A percentile compares a stretch with the other conserved stretches of the same genome.
Evolutionary conservation across 2,888 invertebrate species (phyloP).

Genomic region (Orthosia incerta): DNA sequence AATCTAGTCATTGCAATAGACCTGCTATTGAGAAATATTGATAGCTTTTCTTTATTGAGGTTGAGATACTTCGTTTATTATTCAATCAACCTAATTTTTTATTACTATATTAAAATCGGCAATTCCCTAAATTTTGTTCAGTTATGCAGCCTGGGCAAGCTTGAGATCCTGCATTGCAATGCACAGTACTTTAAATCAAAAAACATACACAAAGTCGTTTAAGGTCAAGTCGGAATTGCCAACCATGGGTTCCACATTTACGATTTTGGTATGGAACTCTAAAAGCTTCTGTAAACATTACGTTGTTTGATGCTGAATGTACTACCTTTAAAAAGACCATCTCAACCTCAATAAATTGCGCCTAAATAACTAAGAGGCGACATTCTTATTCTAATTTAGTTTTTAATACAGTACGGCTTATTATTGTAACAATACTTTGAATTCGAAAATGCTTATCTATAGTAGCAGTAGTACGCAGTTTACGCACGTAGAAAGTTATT

Average conservation of each 20-base stretch:
- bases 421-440: conserved; percentile 32
- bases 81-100: too few species aligned
- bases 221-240: too few species aligned
- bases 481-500: background rate
- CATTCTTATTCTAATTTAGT: conserved; percentile 32
- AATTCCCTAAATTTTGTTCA: too few species aligned
- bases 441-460: conserved; percentile 7
- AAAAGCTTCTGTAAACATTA: background rate
- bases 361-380: conserved; percentile 52
- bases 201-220: too few species aligned
- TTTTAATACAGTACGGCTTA: conserved; percentile 25
- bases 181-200: background rate
- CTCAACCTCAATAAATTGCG: conserved; percentile 32
- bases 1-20: conserved; percentile 38
- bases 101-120: too few species aligned
- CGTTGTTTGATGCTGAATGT: background rate
- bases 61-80: background rate
- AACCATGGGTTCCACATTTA: too few species aligned
- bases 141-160: too few species aligned
- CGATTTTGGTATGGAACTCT: background rate
- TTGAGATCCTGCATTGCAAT: background rate
- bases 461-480: background rate
- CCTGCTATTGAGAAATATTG: conserved; percentile 44
- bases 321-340: background rate
- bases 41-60: conserved; percentile 38